phyloP scores from a whole-genome alignment of 53 echinoderm and acorn worm genomes.

The Echinarachnius parma region DNA sequence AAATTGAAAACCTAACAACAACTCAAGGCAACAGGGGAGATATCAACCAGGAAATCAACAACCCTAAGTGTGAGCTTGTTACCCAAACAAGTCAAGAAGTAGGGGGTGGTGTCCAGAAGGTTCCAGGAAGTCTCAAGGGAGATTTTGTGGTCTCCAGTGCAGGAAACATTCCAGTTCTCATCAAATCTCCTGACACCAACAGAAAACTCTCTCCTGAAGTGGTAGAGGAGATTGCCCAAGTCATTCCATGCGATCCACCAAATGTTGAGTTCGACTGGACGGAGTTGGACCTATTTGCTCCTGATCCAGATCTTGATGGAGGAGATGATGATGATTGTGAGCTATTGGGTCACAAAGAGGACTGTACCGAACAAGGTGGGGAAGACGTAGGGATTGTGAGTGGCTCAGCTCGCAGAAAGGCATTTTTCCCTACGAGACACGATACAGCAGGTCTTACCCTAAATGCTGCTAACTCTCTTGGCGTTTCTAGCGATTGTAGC shows the following conservation, averaged over 20 bases:
- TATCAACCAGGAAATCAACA: too few species aligned
- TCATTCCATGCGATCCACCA: slow-evolving; percentile 35
- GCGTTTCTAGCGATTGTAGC: too few species aligned
- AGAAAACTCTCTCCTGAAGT: not conserved
- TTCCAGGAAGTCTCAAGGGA: not conserved
- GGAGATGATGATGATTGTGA: not conserved
- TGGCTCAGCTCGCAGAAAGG: slow-evolving; percentile 34
- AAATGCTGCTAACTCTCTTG: too few species aligned
- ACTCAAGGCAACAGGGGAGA: too few species aligned
- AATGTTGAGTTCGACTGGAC: slow-evolving; percentile 14
- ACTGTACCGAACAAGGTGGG: not conserved
- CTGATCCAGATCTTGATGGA: not conserved
- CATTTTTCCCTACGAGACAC: slow-evolving; percentile 24
- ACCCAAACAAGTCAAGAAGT: not conserved
- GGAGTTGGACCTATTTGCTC: not conserved
- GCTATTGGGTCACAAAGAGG: too few species aligned
- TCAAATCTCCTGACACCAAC: not conserved
- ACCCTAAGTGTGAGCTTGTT: too few species aligned
- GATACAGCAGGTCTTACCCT: slow-evolving; percentile 8
- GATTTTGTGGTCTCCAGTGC: slow-evolving; percentile 23
- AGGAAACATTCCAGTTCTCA: slow-evolving; percentile 32
- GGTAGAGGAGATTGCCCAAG: slow-evolving; percentile 13
- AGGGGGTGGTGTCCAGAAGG: not conserved
- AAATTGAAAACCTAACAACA: too few species aligned
- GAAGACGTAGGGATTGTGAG: not conserved